Base-by-base conservation (phyloP, 2,888 invertebrate species). In the Eugnorisma glareosa region DNA sequence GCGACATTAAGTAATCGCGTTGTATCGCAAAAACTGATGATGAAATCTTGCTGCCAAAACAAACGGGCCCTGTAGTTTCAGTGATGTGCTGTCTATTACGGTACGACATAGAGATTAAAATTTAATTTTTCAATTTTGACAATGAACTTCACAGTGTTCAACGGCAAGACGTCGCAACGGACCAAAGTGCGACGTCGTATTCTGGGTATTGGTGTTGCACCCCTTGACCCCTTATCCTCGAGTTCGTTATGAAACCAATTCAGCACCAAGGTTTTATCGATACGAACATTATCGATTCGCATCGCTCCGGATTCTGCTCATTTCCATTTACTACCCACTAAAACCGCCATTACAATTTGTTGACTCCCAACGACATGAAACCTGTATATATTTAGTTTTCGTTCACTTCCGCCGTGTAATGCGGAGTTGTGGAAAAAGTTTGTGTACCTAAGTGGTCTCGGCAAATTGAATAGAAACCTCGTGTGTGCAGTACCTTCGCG, bases 391-490 rank as follows among this genome's bases (percentile, higher is more conserved):
- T 84, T 70, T 43, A 31, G n/a, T 51, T 59, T 24, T 45, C 45
- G 15, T 64, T 59, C 59, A 8, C 28, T 64, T 48, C 35, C 28
- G 37, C 31, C 21, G 31, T 15, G 24, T 54, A 54, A n/a, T 64
- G n/a, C 37, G 13, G n/a, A 63, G 48, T 66, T 63, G 21, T 71
- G 63, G 64, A 68, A 71, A 61, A 71, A 61, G 75, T 79, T 71
- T 37, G 43, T 66, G 21, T 63, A n/a, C n/a, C n/a, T n/a, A 51
- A 54, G 75, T 71, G 72, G 75, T 73, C 61, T 48, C 59, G 61
- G 75, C 21, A 81, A 87, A 87, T 78, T 81, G 85, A 85, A 87
- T 76, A 71, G 70, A 75, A 77, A 59, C 64, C 69, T 61, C 68
- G 67, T 80, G 37, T 72, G 28, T 64, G 24, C 57, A 57, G 35